Percentiles rank a stretch among this genome's conserved stretches.
phyloP scores from a whole-genome alignment of 2,888 invertebrate genomes.

The Drosophila picticornis region DNA sequence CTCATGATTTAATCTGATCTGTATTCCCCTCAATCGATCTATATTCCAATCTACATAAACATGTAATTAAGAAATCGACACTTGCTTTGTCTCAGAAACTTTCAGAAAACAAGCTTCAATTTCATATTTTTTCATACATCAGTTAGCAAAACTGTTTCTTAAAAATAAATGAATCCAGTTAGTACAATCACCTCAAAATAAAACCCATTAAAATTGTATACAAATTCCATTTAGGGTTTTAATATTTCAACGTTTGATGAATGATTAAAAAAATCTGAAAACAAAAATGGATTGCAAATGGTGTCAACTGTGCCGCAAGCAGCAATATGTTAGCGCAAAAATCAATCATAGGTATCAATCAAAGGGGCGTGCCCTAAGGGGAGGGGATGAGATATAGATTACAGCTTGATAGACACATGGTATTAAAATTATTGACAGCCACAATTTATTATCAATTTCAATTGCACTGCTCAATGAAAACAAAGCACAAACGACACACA shows the following conservation, averaged over 20 bases:
- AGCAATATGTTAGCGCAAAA: conserved; percentile 48
- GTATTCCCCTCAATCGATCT: not conserved
- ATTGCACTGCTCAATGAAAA: conserved; percentile 28
- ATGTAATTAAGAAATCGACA: not conserved
- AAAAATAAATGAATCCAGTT: not conserved
- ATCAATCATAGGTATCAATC: conserved; percentile 58
- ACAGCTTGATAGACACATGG: conserved; percentile 73
- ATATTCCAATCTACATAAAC: not conserved
- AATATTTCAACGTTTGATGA: not conserved
- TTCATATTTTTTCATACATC: not conserved
- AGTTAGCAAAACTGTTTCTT: not conserved
- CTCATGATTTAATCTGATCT: not conserved
- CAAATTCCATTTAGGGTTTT: conserved; percentile 1
- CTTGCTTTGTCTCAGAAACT: too few relatives aligned
- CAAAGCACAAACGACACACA: conserved; percentile 50
- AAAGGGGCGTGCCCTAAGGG: conserved; percentile 26
- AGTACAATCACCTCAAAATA: not conserved
- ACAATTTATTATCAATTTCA: conserved; percentile 82
- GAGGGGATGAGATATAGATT: conserved; percentile 11
- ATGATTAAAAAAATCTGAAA: too few relatives aligned
- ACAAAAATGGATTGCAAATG: not conserved
- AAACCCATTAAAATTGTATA: not conserved
- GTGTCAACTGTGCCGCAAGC: conserved; percentile 42
- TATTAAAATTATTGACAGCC: conserved; percentile 82
- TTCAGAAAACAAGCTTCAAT: not conserved